Evolutionary conservation across 2,113 vertebrate genomes (phyloP), one percentile per base, ranked within the genome.

Genomic region (Scolopax mira): DNA sequence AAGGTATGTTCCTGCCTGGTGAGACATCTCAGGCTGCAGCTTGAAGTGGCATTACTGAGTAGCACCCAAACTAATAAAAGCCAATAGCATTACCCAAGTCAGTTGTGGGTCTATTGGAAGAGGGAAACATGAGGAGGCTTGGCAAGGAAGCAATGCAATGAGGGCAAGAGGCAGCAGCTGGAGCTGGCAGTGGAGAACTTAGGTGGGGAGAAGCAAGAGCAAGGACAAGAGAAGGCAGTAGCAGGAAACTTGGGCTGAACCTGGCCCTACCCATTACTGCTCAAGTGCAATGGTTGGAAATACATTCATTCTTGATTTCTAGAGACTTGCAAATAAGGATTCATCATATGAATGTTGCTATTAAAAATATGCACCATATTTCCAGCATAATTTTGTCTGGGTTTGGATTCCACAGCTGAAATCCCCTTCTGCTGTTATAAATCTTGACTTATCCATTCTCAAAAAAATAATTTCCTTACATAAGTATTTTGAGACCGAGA

Each of bases 401-500:
- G 24, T 64, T 41, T 88, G 51, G 39, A 78, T 94, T 92, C 57
- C 54, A 88, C 55, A 73, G 17, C 75, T 78, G 54, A 88, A 93
- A 57, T 49, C 57, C 80, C 39, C 39, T 79, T 81, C 77, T 93
- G 69, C 61, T 91, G 65, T 72, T 75, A 52, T 42, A 87, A 90
- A 90, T 91, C 33, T 74, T 71, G 52, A 84, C 48, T 86, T 42
- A 87, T 44, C 48, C 84, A 62, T 55, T 81, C 39, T 37, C 61
- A 71, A 73, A 90, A 92, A 95, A 92, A 79, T 25, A 23, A 81
- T 65, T 41, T 89, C 74, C 66, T 89, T 57, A 48, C 39, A 2
- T 31, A 95, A 90, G 65, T 52, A 84, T 81, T 92, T 92, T 75
- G 24, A 95, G 80, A 74, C 30, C 10, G 60, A 84, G 52, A 92